Conservation (phyloP, 2,113 vertebrate genomes). For the Chloropsis cyanopogon region DNA sequence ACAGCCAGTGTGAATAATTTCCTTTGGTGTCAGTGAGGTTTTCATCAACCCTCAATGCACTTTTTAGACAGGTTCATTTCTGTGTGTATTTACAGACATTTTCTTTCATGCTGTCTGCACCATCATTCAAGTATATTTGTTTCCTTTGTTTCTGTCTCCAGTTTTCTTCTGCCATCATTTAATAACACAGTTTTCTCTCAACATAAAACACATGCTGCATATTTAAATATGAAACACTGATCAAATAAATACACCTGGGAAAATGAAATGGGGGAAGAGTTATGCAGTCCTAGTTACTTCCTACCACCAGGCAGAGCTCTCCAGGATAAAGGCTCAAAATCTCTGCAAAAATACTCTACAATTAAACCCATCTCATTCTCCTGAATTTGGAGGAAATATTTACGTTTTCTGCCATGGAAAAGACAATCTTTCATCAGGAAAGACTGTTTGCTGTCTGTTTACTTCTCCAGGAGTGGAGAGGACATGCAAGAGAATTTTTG, state of each 20-base stretch:
- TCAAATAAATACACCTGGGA: not conserved
- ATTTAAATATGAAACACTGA: not conserved
- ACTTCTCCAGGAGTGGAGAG: not conserved
- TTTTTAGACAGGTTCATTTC: not conserved
- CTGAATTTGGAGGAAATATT: not conserved
- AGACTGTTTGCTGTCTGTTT: not conserved
- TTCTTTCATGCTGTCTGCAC: not conserved
- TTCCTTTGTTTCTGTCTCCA: not conserved
- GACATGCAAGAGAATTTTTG: not conserved
- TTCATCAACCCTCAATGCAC: not conserved
- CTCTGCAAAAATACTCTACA: not conserved
- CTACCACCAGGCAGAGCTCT: not conserved
- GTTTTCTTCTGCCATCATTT: not conserved
- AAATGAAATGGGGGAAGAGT: not conserved
- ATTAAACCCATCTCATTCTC: not conserved
- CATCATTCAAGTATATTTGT: not conserved
- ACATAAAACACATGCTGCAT: not conserved
- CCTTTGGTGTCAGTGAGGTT: not conserved
- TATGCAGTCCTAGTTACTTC: not conserved
- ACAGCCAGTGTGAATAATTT: not conserved
- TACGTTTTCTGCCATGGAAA: not conserved
- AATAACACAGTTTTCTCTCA: not conserved
- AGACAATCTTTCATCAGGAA: not conserved
- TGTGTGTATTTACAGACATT: not conserved
- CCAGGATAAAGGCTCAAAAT: not conserved